phyloP scores from a whole-genome alignment of 2,113 vertebrate genomes.

The Melanocharis versteri region DNA sequence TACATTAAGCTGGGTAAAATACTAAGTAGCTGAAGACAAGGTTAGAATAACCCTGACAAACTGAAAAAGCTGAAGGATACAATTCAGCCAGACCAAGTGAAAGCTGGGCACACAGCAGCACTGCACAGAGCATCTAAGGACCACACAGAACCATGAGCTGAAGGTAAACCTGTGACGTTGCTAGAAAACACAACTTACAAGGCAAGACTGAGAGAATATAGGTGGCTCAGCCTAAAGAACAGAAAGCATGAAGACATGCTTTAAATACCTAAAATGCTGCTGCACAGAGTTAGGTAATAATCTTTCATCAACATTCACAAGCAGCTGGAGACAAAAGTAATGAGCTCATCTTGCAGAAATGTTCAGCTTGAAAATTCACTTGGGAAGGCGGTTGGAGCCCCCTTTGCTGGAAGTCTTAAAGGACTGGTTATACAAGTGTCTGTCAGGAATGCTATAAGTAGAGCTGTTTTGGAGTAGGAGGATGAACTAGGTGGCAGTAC shows the following conservation, averaged over 20 bases:
- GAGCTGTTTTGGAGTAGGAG: conserved; percentile 54
- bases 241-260: neutral
- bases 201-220: neutral
- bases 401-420: conserved; percentile 18
- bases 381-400: neutral
- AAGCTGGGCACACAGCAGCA: neutral
- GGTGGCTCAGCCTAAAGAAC: neutral
- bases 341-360: conserved; percentile 27
- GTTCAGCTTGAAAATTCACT: conserved; percentile 8
- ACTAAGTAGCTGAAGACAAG: neutral
- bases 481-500: conserved; percentile 60
- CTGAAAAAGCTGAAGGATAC: neutral
- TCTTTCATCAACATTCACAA: conserved; percentile 28
- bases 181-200: neutral
- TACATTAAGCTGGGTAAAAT: neutral
- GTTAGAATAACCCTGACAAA: neutral
- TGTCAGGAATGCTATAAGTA: conserved; percentile 61
- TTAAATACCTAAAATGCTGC: neutral
- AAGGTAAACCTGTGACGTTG: neutral
- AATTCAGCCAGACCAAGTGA: neutral
- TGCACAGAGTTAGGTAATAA: conserved; percentile 2
- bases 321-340: conserved; percentile 1
- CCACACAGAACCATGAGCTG: neutral
- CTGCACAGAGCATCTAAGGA: neutral
- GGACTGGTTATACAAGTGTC: conserved; percentile 60